Evolutionary conservation across 2,888 invertebrate species (phyloP), one percentile per base, ranked within the genome.

Genomic region (Melanchra persicariae): DNA sequence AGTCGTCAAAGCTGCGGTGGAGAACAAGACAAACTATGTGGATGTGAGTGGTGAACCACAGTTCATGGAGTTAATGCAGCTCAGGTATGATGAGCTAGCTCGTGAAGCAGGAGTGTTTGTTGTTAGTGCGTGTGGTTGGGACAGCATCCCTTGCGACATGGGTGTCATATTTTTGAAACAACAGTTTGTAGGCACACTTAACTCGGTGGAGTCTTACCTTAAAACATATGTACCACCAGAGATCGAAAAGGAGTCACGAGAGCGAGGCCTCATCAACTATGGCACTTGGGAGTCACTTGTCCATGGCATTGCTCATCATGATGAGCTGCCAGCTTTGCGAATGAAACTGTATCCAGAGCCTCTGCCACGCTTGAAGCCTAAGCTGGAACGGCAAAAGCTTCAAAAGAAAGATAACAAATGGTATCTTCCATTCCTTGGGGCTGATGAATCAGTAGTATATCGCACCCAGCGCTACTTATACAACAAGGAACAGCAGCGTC

Each of bases 41-140:
- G 99, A 99, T 92, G 98, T 99, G 40, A 98, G 98, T 88, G 99
- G 99, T 8, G 99, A 99, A 91, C 98, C 99, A 0, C 97, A 80
- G 97, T 99, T 97, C 89, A 97, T 99, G 93, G 99, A 99, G 91
- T 94, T 93, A 45, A 98, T 98, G 97, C 98, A 98, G 89, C 91
- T 99, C 69, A 96, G 98, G 84, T 99, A 99, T 92, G 95, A 98
- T 84, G 96, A 97, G 70, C 91, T 93, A 59, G 99, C 99, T 0
- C 95, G 97, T 85, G 97, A 98, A 82, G 97, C 98, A 19, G 98
- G 98, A n/a, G 97, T 99, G 8, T 99, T 98, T 91, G 95, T 99
- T 5, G 95, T 99, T 34, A 98, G 98, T 81, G 98, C 99, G 1
- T 99, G 99, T 94, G 99, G 99, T 49, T 98, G 98, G 91, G 99